These are phyloP conservation scores for Arizona elegans DNA, from an alignment of 2,113 vertebrate genomes.

Conservation along the genomic window DNA sequence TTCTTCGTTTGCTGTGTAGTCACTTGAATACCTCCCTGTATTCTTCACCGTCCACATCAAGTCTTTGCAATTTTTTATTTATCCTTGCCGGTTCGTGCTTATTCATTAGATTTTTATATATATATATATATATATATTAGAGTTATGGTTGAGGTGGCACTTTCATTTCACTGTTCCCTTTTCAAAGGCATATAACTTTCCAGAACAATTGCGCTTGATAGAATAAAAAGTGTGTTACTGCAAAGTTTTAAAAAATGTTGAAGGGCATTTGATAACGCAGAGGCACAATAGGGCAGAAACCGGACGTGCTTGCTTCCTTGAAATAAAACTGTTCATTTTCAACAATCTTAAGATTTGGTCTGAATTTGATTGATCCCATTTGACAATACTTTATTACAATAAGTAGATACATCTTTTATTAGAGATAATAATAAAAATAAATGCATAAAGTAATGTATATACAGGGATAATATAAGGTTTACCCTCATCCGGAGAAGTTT, in stretches of 20 bases:
- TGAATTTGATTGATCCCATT: not conserved
- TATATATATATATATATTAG: conserved; percentile 53
- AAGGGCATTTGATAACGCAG: not conserved
- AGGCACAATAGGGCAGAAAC: not conserved
- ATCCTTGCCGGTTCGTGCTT: conserved; percentile 61
- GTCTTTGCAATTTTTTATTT: conserved; percentile 58
- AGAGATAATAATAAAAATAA: not conserved
- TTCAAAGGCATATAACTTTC: conserved; percentile 61
- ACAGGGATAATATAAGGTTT: not conserved
- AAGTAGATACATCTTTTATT: not conserved
- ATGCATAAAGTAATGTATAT: not conserved
- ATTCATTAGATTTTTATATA: conserved; percentile 65
- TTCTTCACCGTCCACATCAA: conserved; percentile 58
- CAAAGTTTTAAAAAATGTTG: not conserved
- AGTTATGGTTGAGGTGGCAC: conserved; percentile 57
- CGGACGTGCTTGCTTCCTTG: not conserved
- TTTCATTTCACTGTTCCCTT: conserved; percentile 61
- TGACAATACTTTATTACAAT: not conserved
- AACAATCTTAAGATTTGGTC: not conserved
- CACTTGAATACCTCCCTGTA: conserved; percentile 61
- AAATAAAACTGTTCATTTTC: not conserved
- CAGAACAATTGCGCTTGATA: conserved; percentile 50
- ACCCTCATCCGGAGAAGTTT: not conserved
- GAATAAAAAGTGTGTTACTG: not conserved
- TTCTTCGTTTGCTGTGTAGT: conserved; percentile 63